phyloP scores from a whole-genome alignment of 2,888 invertebrate species.

The Mesorhabditis sp. region DNA sequence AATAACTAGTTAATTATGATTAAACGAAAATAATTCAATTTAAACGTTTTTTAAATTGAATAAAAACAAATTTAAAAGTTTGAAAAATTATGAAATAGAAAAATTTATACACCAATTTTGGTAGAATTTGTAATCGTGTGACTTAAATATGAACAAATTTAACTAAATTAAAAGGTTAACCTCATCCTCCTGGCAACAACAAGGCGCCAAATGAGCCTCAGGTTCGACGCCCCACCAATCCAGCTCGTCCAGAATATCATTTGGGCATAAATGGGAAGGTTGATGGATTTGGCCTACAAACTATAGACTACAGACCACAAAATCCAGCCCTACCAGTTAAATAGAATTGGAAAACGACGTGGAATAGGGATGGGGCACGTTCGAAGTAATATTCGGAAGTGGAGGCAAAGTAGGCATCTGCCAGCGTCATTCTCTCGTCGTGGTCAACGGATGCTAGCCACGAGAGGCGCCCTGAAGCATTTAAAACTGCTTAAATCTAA shows the following conservation, averaged over 20 bases:
- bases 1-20: background rate
- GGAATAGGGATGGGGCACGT: slow-evolving; percentile 43
- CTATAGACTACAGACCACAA: background rate
- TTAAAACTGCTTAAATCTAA: no score
- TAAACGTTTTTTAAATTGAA: no score
- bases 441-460: background rate
- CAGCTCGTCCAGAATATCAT: slow-evolving; percentile 61
- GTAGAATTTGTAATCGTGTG: no score
- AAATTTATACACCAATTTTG: no score
- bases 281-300: slow-evolving; percentile 52
- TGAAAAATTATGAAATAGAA: no score
- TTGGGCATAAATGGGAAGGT: slow-evolving; percentile 61
- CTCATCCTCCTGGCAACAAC: slow-evolving; percentile 39
- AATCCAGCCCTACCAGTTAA: slow-evolving; percentile 41
- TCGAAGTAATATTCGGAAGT: slow-evolving; percentile 52
- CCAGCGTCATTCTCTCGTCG: slow-evolving; percentile 20
- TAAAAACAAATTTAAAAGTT: no score
- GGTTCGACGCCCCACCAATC: slow-evolving; percentile 57
- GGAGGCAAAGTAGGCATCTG: slow-evolving; percentile 40
- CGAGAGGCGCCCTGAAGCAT: background rate
- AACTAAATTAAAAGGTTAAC: slow-evolving; percentile 6
- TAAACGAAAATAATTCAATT: no score
- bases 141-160: no score
- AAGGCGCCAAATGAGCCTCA: slow-evolving; percentile 33
- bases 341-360: slow-evolving; percentile 51